phyloP scores from a whole-genome alignment of 2,888 invertebrate genomes.

The Imbricaverruca yamaguchii region DNA sequence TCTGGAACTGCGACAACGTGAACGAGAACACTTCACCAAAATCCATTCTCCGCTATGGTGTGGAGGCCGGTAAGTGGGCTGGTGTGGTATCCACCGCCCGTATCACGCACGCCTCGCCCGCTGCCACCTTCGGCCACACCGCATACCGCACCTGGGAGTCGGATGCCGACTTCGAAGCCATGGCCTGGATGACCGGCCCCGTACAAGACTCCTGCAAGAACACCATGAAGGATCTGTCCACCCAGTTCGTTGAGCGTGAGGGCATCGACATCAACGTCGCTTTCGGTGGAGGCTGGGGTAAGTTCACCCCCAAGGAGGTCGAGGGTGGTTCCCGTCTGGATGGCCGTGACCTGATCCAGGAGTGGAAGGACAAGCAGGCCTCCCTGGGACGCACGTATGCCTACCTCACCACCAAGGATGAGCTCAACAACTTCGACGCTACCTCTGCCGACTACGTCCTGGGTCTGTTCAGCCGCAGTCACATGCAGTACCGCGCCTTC shows the following conservation, averaged over 20 bases:
- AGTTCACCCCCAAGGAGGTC: neutral
- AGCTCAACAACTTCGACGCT: no score
- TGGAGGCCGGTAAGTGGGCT: conserved; percentile 3
- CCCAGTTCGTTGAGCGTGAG: conserved; percentile 1
- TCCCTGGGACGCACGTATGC: conserved; percentile 1
- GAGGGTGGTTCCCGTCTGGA: neutral
- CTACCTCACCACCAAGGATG: neutral
- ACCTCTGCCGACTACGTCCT: no score
- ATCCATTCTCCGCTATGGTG: neutral
- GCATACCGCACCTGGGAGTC: conserved; percentile 16
- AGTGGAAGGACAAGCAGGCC: conserved; percentile 16
- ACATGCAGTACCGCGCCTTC: no score
- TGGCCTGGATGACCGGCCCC: conserved; percentile 12
- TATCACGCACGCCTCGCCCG: conserved; percentile 12
- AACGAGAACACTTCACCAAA: neutral
- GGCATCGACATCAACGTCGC: conserved; percentile 5
- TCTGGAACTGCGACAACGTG: conserved; percentile 5
- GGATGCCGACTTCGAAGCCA: conserved; percentile 2
- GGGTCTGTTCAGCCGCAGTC: no score
- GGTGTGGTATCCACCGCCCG: conserved; percentile 9
- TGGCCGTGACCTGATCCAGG: neutral
- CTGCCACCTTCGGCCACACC: conserved; percentile 4
- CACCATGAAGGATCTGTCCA: neutral
- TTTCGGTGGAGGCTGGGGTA: neutral
- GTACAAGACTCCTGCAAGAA: neutral